These are phyloP conservation scores for Eurosta solidaginis DNA, from an alignment of 1,140 invertebrate species.

Conservation along the genomic window DNA sequence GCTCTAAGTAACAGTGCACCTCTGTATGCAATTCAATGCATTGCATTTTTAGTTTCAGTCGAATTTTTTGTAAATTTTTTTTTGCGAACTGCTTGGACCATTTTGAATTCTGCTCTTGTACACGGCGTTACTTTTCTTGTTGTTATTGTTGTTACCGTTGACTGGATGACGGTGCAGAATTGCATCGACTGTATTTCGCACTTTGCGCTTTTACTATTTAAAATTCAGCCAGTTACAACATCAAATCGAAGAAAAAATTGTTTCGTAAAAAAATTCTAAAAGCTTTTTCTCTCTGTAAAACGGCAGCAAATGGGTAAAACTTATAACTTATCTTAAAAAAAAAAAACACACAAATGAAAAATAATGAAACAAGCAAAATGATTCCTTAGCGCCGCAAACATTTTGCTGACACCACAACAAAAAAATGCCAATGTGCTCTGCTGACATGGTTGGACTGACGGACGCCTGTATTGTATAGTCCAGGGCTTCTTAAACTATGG, in stretches of 20 bases:
- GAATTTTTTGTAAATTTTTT: background rate
- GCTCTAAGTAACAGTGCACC: background rate
- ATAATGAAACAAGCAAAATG: constrained; percentile 19
- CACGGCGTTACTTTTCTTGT: no score
- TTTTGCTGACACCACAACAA: constrained; percentile 14
- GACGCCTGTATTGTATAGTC: no score
- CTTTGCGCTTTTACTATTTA: constrained; percentile 30
- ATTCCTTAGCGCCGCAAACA: constrained; percentile 4
- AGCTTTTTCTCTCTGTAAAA: constrained; percentile 18
- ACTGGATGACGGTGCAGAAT: constrained; percentile 1
- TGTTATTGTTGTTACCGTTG: background rate
- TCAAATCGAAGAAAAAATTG: constrained; percentile 26
- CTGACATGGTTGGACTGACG: background rate
- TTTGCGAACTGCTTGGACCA: background rate
- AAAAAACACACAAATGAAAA: background rate
- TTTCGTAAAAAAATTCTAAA: constrained; percentile 19
- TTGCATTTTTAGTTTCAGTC: constrained; percentile 10
- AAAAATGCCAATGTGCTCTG: constrained; percentile 4
- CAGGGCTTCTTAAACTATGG: no score
- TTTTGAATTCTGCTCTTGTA: background rate
- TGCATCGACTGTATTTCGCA: constrained; percentile 30
- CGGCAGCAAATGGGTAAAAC: background rate
- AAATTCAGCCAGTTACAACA: constrained; percentile 28
- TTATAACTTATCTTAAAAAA: no score
- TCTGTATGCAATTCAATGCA: background rate